These are phyloP conservation scores for Hyles lineata DNA, from an alignment of 2,888 invertebrate genomes.

Conservation along the genomic window DNA sequence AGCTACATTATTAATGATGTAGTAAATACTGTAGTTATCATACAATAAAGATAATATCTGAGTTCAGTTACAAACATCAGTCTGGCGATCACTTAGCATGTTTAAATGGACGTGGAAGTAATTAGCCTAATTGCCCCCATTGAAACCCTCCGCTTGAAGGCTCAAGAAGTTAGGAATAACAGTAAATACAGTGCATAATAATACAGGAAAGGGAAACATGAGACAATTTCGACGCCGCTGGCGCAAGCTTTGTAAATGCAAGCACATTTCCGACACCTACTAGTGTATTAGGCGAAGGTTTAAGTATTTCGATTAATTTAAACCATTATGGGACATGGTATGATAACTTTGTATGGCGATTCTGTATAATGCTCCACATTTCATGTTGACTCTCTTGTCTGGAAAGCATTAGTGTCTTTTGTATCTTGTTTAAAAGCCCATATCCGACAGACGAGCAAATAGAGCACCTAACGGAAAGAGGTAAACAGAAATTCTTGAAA, in stretches of 20 bases:
- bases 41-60: background rate
- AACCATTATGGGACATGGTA: background rate
- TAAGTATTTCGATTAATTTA: background rate
- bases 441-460: no score
- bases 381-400: no score
- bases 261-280: background rate
- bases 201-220: conserved; percentile 21
- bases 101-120: conserved; percentile 20
- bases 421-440: no score
- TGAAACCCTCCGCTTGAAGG: conserved; percentile 6
- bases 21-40: background rate
- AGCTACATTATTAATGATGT: no score
- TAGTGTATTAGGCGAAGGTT: background rate
- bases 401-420: no score
- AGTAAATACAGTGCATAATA: conserved; percentile 6
- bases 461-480: no score
- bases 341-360: background rate
- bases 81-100: conserved; percentile 1
- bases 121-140: conserved; percentile 17
- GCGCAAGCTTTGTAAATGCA: background rate
- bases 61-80: background rate
- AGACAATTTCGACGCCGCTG: conserved; percentile 16
- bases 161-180: conserved; percentile 17
- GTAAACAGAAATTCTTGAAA: no score
- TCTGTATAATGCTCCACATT: no score